Evolutionary conservation across 1,140 invertebrate genomes (phyloP).

Genomic region (Brachionus paranguensis): DNA sequence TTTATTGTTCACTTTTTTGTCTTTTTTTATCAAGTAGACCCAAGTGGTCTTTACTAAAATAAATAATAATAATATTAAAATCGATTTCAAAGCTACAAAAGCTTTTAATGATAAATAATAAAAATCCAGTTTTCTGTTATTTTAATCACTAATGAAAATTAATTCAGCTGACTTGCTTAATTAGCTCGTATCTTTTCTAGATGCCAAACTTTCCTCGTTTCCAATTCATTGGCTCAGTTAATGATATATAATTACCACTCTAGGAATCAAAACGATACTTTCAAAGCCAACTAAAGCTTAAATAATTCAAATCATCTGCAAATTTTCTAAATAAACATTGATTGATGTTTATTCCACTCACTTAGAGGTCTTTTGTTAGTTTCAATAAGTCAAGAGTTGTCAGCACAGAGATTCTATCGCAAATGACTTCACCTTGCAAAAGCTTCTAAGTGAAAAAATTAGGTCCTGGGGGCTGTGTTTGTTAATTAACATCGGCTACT

Average conservation of each 20-base stretch:
- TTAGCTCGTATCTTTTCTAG: neutral
- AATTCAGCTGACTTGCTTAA: neutral
- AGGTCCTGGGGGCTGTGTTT: neutral
- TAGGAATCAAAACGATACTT: neutral
- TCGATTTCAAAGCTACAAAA: too few species aligned
- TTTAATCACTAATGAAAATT: too few species aligned
- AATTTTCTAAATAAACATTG: neutral
- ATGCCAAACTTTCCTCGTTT: neutral
- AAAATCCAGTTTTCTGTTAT: too few species aligned
- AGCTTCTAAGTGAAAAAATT: neutral
- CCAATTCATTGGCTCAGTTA: neutral
- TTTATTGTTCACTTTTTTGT: too few species aligned
- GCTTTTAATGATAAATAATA: too few species aligned
- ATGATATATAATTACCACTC: neutral
- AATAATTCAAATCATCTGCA: conserved; percentile 6
- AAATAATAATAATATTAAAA: too few species aligned
- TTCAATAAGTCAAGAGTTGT: neutral
- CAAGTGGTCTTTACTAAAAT: too few species aligned
- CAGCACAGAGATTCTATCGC: neutral
- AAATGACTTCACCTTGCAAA: neutral
- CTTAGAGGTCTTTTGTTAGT: neutral
- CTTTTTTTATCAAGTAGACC: too few species aligned
- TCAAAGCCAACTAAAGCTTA: neutral
- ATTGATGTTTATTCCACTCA: neutral
- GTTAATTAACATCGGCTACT: neutral